These are phyloP conservation scores for Pararge aegeria DNA, from an alignment of 1,140 invertebrate genomes.

Conservation along the genomic window DNA sequence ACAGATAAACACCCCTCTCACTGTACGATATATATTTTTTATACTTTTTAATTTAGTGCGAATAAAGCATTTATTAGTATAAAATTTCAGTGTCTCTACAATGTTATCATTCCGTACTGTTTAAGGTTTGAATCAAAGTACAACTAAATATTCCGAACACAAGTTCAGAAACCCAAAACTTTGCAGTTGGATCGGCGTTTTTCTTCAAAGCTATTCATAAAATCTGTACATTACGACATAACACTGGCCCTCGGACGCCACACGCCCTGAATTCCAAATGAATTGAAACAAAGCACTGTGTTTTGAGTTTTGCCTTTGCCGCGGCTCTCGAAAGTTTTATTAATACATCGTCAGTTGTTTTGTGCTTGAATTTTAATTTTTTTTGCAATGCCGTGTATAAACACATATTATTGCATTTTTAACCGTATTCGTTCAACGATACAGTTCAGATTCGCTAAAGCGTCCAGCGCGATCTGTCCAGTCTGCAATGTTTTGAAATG, in stretches of 20 bases:
- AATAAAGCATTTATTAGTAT: too few species aligned
- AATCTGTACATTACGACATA: slow-evolving; percentile 30
- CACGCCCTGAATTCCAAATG: slow-evolving; percentile 41
- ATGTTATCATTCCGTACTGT: too few species aligned
- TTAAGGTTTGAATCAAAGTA: not conserved
- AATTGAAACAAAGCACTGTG: slow-evolving; percentile 35
- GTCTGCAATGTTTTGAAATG: slow-evolving; percentile 13
- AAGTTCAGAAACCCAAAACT: slow-evolving; percentile 24
- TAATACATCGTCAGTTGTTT: slow-evolving; percentile 36
- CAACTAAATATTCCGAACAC: not conserved
- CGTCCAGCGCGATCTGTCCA: not conserved
- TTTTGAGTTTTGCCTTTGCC: slow-evolving; percentile 35
- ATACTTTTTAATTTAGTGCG: too few species aligned
- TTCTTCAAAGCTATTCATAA: slow-evolving; percentile 26
- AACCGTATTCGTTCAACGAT: not conserved
- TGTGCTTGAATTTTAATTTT: slow-evolving; percentile 27
- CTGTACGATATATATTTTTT: too few species aligned
- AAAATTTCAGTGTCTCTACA: too few species aligned
- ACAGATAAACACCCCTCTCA: too few species aligned
- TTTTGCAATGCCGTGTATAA: slow-evolving; percentile 1
- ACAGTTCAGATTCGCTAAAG: slow-evolving; percentile 6
- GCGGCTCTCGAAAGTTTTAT: slow-evolving; percentile 38
- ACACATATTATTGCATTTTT: not conserved
- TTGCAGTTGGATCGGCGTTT: slow-evolving; percentile 16
- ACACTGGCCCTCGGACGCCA: slow-evolving; percentile 27